Percentiles rank a stretch among this genome's conserved stretches.
Evolutionary conservation across 2,797 vertebrate genomes (phyloP).

Genomic region (Eulemur albifrons): DNA sequence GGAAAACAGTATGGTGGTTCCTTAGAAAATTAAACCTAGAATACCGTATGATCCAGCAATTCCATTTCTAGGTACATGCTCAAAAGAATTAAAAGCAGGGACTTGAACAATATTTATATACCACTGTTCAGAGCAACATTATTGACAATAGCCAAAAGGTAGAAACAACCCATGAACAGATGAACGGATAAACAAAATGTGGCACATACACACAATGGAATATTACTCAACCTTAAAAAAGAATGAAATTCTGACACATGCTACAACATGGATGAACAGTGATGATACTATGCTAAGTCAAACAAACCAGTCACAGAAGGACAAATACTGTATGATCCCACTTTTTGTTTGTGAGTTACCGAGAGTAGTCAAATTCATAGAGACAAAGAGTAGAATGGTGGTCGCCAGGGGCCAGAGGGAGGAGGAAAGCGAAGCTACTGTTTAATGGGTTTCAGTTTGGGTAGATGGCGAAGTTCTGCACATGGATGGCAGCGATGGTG

Average conservation of each 20-base stretch:
- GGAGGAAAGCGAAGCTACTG: too few species aligned
- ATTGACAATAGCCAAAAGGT: neutral
- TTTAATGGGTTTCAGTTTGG: neutral
- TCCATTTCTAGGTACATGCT: neutral
- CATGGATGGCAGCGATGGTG: accelerated
- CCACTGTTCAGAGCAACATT: neutral
- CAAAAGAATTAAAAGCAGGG: neutral
- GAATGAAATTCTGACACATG: neutral
- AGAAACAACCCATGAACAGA: neutral
- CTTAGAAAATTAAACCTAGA: neutral
- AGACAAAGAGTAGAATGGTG: neutral
- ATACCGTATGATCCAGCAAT: neutral
- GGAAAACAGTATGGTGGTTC: neutral
- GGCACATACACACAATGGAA: accelerated
- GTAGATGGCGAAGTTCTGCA: neutral
- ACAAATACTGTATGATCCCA: neutral
- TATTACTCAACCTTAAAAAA: neutral
- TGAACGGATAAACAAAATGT: neutral
- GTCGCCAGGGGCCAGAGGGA: neutral
- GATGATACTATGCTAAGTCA: neutral
- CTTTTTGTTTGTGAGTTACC: neutral
- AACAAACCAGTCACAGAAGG: neutral
- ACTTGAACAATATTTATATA: neutral
- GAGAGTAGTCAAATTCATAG: neutral
- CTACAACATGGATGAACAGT: neutral